A percentile compares a stretch with the other conserved stretches of the same genome.
Conservation (phyloP, 2,888 invertebrate species). For the Mesorhabditis belari region DNA sequence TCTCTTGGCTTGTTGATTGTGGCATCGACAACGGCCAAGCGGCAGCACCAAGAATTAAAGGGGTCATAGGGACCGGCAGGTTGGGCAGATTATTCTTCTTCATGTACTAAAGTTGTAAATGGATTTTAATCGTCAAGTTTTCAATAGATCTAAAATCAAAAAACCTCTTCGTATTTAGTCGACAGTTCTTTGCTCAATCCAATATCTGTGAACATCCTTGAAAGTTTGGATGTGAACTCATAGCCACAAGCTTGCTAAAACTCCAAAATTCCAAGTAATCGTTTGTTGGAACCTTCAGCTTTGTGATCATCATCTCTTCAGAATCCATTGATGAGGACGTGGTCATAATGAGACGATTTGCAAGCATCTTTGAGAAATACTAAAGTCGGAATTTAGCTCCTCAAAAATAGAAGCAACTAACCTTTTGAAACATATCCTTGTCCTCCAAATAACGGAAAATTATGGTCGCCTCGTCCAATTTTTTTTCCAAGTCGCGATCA, state of each 20-base stretch:
- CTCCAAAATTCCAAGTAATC: not conserved
- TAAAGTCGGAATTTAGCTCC: slow-evolving; percentile 40
- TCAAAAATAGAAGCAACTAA: slow-evolving; percentile 25
- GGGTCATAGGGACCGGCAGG: too few species aligned
- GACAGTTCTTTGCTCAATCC: slow-evolving; percentile 66
- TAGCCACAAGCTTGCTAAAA: slow-evolving; percentile 84
- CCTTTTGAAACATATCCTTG: slow-evolving; percentile 95
- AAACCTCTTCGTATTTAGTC: slow-evolving; percentile 24
- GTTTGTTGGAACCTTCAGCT: slow-evolving; percentile 77
- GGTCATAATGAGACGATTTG: slow-evolving; percentile 84
- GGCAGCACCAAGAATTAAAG: slow-evolving; percentile 44
- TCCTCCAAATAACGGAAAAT: slow-evolving; percentile 98
- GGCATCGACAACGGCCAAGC: slow-evolving; percentile 46
- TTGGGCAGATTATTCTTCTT: too few species aligned
- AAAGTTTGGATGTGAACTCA: slow-evolving; percentile 97
- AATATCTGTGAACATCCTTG: slow-evolving; percentile 97
- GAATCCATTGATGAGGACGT: slow-evolving; percentile 92
- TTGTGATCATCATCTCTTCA: slow-evolving; percentile 95
- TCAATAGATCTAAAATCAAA: not conserved
- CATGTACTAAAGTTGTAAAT: too few species aligned
- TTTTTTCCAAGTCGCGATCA: slow-evolving; percentile 66
- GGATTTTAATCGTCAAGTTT: not conserved
- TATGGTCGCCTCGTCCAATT: slow-evolving; percentile 67
- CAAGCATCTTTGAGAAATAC: slow-evolving; percentile 87
- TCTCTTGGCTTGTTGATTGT: slow-evolving; percentile 1